Conservation (phyloP, 2,797 vertebrate species). For the Neosilurus hyrtlii region DNA sequence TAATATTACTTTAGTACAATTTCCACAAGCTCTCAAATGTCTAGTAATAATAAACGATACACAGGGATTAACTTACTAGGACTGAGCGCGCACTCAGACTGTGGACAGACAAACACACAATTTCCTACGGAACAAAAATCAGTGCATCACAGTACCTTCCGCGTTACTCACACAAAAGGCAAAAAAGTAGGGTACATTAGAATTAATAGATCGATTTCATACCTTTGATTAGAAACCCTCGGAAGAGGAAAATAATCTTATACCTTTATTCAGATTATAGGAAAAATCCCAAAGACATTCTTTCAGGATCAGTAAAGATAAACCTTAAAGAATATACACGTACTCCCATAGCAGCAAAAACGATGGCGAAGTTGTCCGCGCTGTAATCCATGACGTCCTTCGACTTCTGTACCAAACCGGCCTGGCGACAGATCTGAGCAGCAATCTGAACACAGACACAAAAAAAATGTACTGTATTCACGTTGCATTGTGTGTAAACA, state of each 20-base stretch:
- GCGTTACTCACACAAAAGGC: too few relatives aligned
- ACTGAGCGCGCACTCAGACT: too few relatives aligned
- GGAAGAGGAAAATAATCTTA: not conserved
- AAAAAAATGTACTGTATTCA: too few relatives aligned
- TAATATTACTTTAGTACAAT: not conserved
- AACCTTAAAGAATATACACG: not conserved
- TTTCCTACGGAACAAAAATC: too few relatives aligned
- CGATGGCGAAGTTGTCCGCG: constrained; percentile 79
- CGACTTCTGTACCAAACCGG: constrained; percentile 76
- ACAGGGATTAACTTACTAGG: too few relatives aligned
- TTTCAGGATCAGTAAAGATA: not conserved
- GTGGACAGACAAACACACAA: too few relatives aligned
- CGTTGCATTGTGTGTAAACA: not conserved
- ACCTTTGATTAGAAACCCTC: not conserved
- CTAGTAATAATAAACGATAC: too few relatives aligned
- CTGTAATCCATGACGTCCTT: constrained; percentile 83
- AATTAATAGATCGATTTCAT: not conserved
- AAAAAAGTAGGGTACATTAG: not conserved
- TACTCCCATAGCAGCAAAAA: constrained; percentile 80
- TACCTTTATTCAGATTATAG: not conserved
- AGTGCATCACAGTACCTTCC: too few relatives aligned
- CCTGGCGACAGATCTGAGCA: constrained; percentile 78
- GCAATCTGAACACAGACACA: constrained; percentile 71
- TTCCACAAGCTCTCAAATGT: too few relatives aligned
- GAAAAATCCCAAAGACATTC: not conserved